Conservation (phyloP, 2,888 invertebrate genomes). For the Labia minor region DNA sequence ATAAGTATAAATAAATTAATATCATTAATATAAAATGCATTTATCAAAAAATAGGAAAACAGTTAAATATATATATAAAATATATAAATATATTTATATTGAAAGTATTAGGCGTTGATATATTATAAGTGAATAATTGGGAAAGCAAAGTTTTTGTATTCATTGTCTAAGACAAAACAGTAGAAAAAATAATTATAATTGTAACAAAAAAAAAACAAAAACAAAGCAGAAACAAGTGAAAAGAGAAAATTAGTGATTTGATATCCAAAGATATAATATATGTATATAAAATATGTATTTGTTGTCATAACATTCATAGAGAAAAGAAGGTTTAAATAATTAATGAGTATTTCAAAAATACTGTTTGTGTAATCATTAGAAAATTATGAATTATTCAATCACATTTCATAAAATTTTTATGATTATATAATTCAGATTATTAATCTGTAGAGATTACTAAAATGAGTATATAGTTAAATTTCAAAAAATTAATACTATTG, state of each 20-base stretch:
- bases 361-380: too few relatives aligned
- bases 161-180: background rate
- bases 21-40: slow-evolving; percentile 9
- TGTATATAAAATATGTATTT: background rate
- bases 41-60: slow-evolving; percentile 2
- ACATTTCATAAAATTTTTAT: too few relatives aligned
- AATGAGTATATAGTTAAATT: too few relatives aligned
- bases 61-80: background rate
- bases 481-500: too few relatives aligned
- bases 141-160: background rate
- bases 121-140: background rate
- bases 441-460: too few relatives aligned
- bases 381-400: too few relatives aligned
- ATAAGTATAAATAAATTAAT: slow-evolving; percentile 13
- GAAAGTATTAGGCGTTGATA: background rate
- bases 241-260: background rate
- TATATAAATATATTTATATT: too few relatives aligned
- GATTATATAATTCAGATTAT: too few relatives aligned
- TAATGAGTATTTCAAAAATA: too few relatives aligned
- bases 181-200: background rate
- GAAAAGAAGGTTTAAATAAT: too few relatives aligned
- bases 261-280: background rate
- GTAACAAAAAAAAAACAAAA: background rate
- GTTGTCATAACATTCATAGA: too few relatives aligned
- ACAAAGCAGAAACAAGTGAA: background rate